Conservation (phyloP, 2,113 vertebrate genomes). For the Stegastes partitus region DNA sequence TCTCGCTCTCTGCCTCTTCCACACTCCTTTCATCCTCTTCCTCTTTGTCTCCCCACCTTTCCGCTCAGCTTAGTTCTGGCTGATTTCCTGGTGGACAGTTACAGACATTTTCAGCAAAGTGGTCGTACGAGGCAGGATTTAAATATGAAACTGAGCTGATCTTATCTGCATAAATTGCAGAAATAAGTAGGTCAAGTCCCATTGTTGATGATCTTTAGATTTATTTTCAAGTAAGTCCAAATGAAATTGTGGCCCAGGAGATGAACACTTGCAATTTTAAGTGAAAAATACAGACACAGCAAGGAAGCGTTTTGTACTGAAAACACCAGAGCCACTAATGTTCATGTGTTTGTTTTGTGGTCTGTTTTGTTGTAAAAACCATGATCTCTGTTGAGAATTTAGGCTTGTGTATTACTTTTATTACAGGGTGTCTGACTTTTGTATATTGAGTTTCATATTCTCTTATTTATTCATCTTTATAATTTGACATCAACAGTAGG, state of each 20-base stretch:
- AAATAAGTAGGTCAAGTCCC: too few species aligned
- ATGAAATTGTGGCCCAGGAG: neutral
- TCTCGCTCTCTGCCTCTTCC: conserved; percentile 10
- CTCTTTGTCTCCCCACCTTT: neutral
- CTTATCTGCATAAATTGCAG: too few species aligned
- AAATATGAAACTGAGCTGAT: neutral
- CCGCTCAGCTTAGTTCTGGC: conserved; percentile 1
- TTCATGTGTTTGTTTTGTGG: neutral
- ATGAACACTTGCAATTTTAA: too few species aligned
- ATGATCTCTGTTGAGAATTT: neutral
- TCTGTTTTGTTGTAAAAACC: neutral
- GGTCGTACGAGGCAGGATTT: neutral
- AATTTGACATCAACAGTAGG: too few species aligned
- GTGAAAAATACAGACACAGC: too few species aligned
- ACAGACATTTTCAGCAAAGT: neutral
- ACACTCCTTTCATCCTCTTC: conserved; percentile 2
- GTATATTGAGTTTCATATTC: neutral
- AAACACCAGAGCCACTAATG: too few species aligned
- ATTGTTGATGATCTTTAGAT: too few species aligned
- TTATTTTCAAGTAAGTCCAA: too few species aligned
- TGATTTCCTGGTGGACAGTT: neutral
- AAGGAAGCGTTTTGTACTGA: too few species aligned
- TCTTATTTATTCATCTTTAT: too few species aligned
- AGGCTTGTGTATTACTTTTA: neutral
- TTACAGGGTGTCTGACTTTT: neutral